Evolutionary conservation across 2,888 invertebrate species (phyloP).

Genomic region (Cryptocheilus praepositus): DNA sequence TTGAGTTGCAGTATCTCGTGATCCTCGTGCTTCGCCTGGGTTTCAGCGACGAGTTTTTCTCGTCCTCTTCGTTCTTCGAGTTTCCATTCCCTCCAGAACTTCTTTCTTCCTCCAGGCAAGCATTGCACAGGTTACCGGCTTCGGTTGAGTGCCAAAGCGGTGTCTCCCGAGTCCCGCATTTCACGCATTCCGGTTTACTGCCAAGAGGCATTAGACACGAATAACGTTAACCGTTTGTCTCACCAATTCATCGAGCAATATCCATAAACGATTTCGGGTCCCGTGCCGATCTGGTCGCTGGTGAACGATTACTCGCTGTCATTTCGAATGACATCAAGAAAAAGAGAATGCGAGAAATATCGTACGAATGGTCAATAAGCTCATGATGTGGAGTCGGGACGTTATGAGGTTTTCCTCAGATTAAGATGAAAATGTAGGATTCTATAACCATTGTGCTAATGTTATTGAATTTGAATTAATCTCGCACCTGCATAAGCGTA

Average conservation of each 20-base stretch:
- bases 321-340: background rate
- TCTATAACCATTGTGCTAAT: too few species aligned
- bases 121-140: conserved; percentile 85
- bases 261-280: conserved; percentile 6
- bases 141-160: conserved; percentile 86
- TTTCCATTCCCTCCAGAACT: conserved; percentile 57
- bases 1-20: conserved; percentile 78
- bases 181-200: conserved; percentile 81
- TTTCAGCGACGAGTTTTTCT: conserved; percentile 69
- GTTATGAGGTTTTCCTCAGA: too few species aligned
- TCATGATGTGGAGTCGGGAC: background rate
- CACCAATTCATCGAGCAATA: conserved; percentile 3
- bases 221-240: too few species aligned
- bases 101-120: conserved; percentile 80
- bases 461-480: too few species aligned
- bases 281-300: conserved; percentile 1
- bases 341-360: background rate
- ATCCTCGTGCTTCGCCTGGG: conserved; percentile 80
- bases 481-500: too few species aligned
- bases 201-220: conserved; percentile 73
- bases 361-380: background rate
- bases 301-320: conserved; percentile 2
- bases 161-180: conserved; percentile 83
- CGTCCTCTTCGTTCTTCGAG: conserved; percentile 65
- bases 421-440: too few species aligned